Base-by-base conservation (phyloP, 2,113 vertebrate genomes). In the Sphyrna mokarran region DNA sequence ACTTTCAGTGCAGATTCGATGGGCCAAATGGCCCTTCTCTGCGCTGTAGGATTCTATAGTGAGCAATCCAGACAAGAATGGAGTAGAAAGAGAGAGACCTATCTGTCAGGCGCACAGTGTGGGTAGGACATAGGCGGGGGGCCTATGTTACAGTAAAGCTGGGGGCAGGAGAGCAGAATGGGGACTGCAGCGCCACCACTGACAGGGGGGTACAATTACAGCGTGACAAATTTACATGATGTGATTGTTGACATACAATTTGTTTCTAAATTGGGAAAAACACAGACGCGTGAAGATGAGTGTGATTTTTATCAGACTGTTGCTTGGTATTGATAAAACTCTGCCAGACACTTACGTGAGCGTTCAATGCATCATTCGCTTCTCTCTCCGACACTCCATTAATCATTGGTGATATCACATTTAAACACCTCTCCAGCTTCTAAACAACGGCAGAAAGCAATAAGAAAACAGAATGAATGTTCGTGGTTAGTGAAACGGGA, bases 341-440 rank as follows among this genome's bases (percentile, higher is more conserved):
- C 43, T 48, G 58, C 58, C 18, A 16, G 7, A 70, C 91, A 98
- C 98, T 98, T 97, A 99, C 99, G 0, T 99, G 98, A 3, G 98
- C 99, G 0, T 98, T 99, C 78, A 99, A 98, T 43, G 98, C 98
- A 0, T 99, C 99, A 1, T 99, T 99, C 37, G 99, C 98, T 78
- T 99, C 99, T 54, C 99, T 97, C 96, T 99, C 99, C 0, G 99
- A 99, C 58, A 99, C 97, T 2, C 98, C 98, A 29, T 97, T 97
- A 0, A 98, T 98, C 96, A 99, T 97, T 0, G 98, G 97, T 0
- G 98, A 98, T 63, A 99, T 98, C 61, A 98, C 97, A 3, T 97
- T 98, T 40, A 98, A 97, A 58, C 98, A 99, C 0, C 99, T 98
- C 96, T 99, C 99, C 96, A 99, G 97, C 26, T 97, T 97, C 99